Evolutionary conservation across 92 coral and sea anemone genomes (phyloP).

Genomic region (Porites cylindrica): DNA sequence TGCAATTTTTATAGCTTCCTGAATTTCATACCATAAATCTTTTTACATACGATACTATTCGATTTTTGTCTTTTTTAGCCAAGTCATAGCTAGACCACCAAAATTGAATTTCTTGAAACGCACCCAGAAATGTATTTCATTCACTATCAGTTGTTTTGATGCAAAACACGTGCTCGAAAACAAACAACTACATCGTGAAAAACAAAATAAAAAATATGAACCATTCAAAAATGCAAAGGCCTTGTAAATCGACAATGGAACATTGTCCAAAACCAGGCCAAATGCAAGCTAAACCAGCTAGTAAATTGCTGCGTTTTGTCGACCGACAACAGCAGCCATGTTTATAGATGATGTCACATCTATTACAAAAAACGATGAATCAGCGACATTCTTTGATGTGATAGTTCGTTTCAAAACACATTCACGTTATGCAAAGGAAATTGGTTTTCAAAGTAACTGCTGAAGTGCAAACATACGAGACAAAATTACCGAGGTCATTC

Average conservation of each 20-base stretch:
- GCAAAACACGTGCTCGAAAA: not conserved
- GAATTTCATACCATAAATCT: not conserved
- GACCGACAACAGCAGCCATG: conserved; percentile 1
- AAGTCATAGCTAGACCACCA: not conserved
- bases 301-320: not conserved
- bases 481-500: not conserved
- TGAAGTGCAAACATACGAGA: not conserved
- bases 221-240: not conserved
- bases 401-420: not conserved
- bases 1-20: not conserved
- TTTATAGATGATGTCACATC: not conserved
- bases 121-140: not conserved
- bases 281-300: too few relatives aligned
- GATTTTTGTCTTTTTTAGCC: not conserved
- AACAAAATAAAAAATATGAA: not conserved
- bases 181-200: not conserved
- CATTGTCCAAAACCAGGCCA: not conserved
- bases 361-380: not conserved
- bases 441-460: not conserved
- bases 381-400: not conserved
- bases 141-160: not conserved
- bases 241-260: not conserved
- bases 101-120: not conserved
- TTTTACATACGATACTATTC: not conserved
- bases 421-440: not conserved